Conservation (phyloP, 1,140 invertebrate species). For the Heliconius hewitsoni region DNA sequence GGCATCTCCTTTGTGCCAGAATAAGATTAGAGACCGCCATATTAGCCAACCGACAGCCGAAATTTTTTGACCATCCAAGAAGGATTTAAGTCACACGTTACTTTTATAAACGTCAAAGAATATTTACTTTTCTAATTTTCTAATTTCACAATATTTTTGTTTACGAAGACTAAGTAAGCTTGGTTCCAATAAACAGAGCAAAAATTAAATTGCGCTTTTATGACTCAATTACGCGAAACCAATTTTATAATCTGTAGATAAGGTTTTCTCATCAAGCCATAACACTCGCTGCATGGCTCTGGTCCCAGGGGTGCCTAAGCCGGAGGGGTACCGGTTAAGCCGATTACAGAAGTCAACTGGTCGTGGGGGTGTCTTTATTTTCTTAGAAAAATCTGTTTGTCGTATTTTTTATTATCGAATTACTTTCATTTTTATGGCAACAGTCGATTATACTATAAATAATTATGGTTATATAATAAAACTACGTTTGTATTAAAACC, state of each 20-base stretch:
- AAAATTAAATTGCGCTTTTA: conserved; percentile 63
- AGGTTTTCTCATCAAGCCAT: conserved; percentile 73
- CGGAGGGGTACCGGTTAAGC: conserved; percentile 67
- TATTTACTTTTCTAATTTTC: not conserved
- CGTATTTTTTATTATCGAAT: conserved; percentile 76
- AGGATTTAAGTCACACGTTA: conserved; percentile 46
- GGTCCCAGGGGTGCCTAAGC: conserved; percentile 59
- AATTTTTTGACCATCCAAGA: conserved; percentile 52
- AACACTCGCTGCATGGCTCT: conserved; percentile 63
- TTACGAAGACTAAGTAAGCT: not conserved
- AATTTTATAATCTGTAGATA: conserved; percentile 77
- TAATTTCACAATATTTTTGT: not conserved
- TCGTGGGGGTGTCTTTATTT: conserved; percentile 70
- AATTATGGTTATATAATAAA: not conserved
- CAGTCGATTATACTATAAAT: no score
- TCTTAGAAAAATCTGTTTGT: conserved; percentile 76
- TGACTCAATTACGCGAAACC: conserved; percentile 75
- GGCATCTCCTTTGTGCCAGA: conserved; percentile 73
- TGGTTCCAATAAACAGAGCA: conserved; percentile 30
- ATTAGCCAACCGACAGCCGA: conserved; percentile 63
- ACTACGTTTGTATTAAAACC: not conserved
- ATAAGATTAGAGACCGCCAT: conserved; percentile 72
- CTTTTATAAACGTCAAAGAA: conserved; percentile 36
- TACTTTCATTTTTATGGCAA: conserved; percentile 61
- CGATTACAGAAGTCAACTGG: conserved; percentile 75